Percentiles rank a stretch among this genome's conserved stretches.
Conservation (phyloP, 2,888 invertebrate genomes). For the Sphecodes monilicornis region DNA sequence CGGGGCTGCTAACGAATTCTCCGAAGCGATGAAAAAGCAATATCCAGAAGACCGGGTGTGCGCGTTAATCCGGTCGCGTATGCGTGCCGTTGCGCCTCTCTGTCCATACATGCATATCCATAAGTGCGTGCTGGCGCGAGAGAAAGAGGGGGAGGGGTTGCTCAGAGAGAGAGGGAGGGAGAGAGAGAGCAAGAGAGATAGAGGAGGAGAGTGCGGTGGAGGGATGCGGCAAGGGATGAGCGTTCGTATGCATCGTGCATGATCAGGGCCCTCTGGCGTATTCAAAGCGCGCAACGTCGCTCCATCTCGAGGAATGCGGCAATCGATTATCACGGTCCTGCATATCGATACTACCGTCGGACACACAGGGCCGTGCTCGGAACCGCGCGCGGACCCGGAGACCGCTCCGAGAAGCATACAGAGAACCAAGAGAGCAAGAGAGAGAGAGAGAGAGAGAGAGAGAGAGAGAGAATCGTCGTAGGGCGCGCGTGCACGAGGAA, state of each 20-base stretch:
- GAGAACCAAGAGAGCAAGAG: conserved; percentile 45
- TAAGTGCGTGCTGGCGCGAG: conserved; percentile 72
- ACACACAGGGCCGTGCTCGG: conserved; percentile 67
- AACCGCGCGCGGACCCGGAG: conserved; percentile 50
- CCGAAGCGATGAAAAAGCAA: conserved; percentile 57
- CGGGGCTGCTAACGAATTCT: conserved; percentile 60
- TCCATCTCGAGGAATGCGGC: conserved; percentile 81
- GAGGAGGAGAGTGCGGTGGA: conserved; percentile 65
- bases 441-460: neutral
- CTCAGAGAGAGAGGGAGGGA: conserved; percentile 11
- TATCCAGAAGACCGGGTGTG: conserved; percentile 50
- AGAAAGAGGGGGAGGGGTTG: conserved; percentile 57
- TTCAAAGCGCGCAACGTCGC: conserved; percentile 74
- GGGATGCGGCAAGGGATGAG: conserved; percentile 36
- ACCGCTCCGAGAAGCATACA: conserved; percentile 70
- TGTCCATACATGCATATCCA: conserved; percentile 52
- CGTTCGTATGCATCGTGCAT: conserved; percentile 68
- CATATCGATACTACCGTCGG: conserved; percentile 80
- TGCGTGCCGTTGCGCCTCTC: conserved; percentile 34
- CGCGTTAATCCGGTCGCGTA: conserved; percentile 74
- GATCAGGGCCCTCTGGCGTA: conserved; percentile 70
- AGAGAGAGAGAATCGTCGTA: neutral
- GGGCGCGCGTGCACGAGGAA: conserved; percentile 21
- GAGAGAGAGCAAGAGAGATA: neutral
- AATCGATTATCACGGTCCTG: conserved; percentile 82